phyloP scores from a whole-genome alignment of 2,113 vertebrate genomes.

The Agapornis roseicollis region DNA sequence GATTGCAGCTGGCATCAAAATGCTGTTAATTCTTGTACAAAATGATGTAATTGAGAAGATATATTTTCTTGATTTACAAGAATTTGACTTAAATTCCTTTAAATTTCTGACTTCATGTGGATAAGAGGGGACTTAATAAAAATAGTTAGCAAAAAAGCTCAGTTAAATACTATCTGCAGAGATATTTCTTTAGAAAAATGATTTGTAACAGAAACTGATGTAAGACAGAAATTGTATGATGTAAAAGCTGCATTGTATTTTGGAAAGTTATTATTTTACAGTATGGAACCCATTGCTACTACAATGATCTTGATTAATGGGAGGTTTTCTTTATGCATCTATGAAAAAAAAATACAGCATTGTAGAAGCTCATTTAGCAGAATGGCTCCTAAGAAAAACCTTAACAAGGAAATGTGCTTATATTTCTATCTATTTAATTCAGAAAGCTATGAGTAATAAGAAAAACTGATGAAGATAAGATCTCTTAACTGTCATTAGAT shows the following conservation, averaged over 20 bases:
- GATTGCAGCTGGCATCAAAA: neutral
- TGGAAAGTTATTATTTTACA: neutral
- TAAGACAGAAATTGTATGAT: neutral
- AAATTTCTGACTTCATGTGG: neutral
- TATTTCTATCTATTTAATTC: neutral
- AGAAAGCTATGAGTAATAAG: neutral
- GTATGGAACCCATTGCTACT: neutral
- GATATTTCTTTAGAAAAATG: neutral
- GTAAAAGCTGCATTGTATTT: neutral
- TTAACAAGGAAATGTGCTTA: neutral
- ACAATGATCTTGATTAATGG: neutral
- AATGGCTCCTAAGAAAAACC: neutral
- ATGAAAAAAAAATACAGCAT: neutral
- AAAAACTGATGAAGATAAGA: neutral
- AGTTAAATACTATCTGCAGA: neutral
- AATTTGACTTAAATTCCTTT: neutral
- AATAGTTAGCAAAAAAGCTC: neutral
- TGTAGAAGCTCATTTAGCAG: neutral
- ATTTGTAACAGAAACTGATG: neutral
- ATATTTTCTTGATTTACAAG: neutral
- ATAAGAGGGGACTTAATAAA: neutral
- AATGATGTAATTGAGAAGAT: neutral
- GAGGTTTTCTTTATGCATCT: neutral
- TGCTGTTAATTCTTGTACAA: neutral
- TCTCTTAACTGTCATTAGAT: neutral